A percentile compares a stretch with the other conserved stretches of the same genome.
Conservation (phyloP, 1,140 invertebrate genomes). For the Ectropis grisescens region DNA sequence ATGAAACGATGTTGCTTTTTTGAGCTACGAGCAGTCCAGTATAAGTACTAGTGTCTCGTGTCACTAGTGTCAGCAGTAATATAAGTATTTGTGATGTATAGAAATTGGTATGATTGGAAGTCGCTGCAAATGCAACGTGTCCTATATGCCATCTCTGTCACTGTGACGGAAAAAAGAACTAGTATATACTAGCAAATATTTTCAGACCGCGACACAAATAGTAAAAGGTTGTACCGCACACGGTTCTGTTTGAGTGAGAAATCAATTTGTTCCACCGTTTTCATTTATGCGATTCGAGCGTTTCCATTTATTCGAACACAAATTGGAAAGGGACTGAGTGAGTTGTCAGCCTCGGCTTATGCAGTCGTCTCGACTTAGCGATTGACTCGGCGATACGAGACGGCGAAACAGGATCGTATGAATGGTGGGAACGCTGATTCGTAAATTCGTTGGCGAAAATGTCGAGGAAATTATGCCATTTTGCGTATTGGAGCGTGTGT, state of each 20-base stretch:
- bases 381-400: conserved; percentile 6
- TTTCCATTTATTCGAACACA: conserved; percentile 51
- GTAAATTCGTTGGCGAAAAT: too few species aligned
- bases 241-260: conserved; percentile 56
- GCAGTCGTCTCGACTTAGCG: conserved; percentile 29
- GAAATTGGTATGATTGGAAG: conserved; percentile 13
- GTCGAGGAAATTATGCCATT: too few species aligned
- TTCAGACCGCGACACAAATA: conserved; percentile 15
- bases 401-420: too few species aligned
- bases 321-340: conserved; percentile 52
- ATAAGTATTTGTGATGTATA: too few species aligned
- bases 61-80: too few species aligned
- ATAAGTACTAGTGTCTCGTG: too few species aligned
- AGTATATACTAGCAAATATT: conserved; percentile 5
- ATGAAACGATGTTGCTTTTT: too few species aligned
- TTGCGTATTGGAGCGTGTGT: too few species aligned
- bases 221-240: conserved; percentile 19
- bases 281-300: conserved; percentile 52
- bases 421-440: too few species aligned
- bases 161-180: too few species aligned
- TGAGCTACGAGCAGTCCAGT: too few species aligned
- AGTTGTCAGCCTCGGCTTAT: conserved; percentile 44
- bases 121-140: not conserved
- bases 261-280: conserved; percentile 58
- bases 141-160: too few species aligned